Evolutionary conservation across 2,888 invertebrate species (phyloP), one percentile per base, ranked within the genome.

Genomic region (Thera obeliscata): DNA sequence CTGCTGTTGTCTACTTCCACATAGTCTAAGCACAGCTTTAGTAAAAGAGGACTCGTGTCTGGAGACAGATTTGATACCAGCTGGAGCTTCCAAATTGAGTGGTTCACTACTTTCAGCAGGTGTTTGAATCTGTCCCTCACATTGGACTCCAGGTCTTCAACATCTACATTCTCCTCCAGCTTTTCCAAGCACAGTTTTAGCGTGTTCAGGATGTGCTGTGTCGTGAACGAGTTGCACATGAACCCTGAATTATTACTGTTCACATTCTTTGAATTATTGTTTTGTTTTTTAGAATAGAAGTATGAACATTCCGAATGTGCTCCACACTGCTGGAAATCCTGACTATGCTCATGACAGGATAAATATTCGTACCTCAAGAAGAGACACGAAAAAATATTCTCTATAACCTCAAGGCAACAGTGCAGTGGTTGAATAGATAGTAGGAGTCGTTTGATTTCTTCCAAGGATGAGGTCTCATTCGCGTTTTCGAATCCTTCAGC

Each of bases 11-110:
- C 87, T 1, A 91, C 90, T 77, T 93, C 91, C 0, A 93, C 93
- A 71, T 93, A 94, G 71, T 94, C 92, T 56, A 91, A 80, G 66
- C 92, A 93, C 1, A 93, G 79, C 69, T 92, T 91, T 4, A 91
- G 74, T 38, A 87, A 86, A 65, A 92, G 85, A 7, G 90, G 90
- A 69, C 90, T 91, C 3, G 88, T 86, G 49, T 92, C 87, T 2
- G 94, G 94, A 4, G 95, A 93, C 1, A 94, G 83, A 65, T 93
- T 94, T 0, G 94, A 94, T n/a, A 97, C 94, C 56, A 97, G 84
- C 79, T 96, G 96, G 76, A 96, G 90, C 78, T 96, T 94, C 97
- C 97, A 97, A 68, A 94, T 89, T 6, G 96, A 96, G 83, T 97
- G 96, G 71, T 94, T 95, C 3, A 96, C 93, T 9, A 87, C 94